Evolutionary conservation across 2,888 invertebrate species (phyloP), one percentile per base, ranked within the genome.

Genomic region (Bhutanitis thaidina): DNA sequence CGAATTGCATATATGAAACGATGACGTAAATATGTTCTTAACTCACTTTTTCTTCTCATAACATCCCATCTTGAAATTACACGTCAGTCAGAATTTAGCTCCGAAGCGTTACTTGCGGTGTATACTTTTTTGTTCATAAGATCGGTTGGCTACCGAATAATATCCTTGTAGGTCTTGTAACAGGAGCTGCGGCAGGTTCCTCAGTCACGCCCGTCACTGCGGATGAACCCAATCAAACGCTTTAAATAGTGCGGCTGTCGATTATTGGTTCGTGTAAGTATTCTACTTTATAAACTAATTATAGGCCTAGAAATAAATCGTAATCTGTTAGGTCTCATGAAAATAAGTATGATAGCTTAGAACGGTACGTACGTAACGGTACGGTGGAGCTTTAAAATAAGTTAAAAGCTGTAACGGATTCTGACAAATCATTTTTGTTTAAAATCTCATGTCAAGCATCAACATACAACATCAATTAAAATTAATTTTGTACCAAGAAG

Each of bases 131-230:
- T 64, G 65, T 74, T 77, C 15, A 10, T 68, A 69, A 64, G 67
- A 69, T 71, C 69, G 63, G 63, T 58, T 67, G 66, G 74, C 77
- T 78, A 79, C 79, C 73, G 77, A 74, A 77, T 74, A 62, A 52
- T 47, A 62, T 68, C 68, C 63, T 65, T 57, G 61, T 57, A 53
- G 54, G 52, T 51, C 43, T 61, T 59, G 76, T 71, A 75, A 79
- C 70, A 65, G 64, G 69, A 80, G 74, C 62, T 67, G 58, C 50
- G 53, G 55, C 55, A 34, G 40, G 57, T 53, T 55, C 57, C 58
- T 59, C 63, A 59, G 60, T 64, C 61, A 67, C 62, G 58, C 64
- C 61, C 57, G 62, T 64, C 63, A 55, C 58, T 50, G 59, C 55
- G 59, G 64, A 66, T 67, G 66, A 66, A 55, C 58, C 55, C 60